These are phyloP conservation scores for Peromyscus nudipes DNA, from an alignment of 2,797 vertebrate genomes.

Conservation along the genomic window DNA sequence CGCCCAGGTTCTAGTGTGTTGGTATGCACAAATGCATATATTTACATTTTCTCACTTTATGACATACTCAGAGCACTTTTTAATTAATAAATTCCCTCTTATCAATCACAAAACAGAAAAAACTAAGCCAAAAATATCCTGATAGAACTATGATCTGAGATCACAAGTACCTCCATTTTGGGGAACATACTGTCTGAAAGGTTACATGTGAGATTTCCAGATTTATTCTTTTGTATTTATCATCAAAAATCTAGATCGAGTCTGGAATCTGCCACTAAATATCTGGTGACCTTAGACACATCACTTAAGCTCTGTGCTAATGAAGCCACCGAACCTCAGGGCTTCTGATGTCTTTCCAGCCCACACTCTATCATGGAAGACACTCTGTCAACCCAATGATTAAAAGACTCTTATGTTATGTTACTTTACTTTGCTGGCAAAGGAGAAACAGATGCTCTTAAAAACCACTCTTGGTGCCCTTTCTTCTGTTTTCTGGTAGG, in stretches of 20 bases:
- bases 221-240: not conserved
- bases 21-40: not conserved
- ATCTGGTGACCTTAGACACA: not conserved
- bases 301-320: conserved; percentile 26
- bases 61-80: not conserved
- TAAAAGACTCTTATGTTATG: conserved; percentile 68
- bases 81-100: not conserved
- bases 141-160: not conserved
- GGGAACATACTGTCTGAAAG: not conserved
- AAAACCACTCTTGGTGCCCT: not conserved
- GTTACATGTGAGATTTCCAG: not conserved
- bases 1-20: not conserved
- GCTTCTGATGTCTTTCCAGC: conserved; percentile 37
- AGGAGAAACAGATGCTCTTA: conserved; percentile 76
- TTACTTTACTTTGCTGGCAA: conserved; percentile 67
- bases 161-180: not conserved
- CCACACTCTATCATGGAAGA: conserved; percentile 51
- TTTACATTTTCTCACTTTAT: not conserved
- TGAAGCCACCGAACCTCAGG: not conserved
- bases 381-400: conserved; percentile 60
- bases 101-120: not conserved
- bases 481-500: not conserved
- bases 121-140: not conserved
- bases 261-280: not conserved
- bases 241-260: conserved; percentile 8